Evolutionary conservation across 1,140 invertebrate species (phyloP).

Genomic region (Pemphigus obesinymphae): DNA sequence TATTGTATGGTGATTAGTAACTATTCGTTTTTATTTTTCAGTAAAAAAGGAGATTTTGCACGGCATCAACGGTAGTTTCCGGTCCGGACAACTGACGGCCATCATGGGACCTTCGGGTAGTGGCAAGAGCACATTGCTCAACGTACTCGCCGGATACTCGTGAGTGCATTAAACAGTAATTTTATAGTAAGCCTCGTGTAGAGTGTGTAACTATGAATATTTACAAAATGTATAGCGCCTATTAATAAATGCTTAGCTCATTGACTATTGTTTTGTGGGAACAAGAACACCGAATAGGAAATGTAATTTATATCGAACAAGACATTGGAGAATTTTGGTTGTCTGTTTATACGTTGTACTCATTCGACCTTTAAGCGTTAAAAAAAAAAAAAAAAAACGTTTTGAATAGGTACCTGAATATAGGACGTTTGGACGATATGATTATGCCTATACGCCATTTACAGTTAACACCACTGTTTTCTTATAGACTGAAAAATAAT

Average conservation of each 20-base stretch:
- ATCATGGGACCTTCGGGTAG: conserved; percentile 79
- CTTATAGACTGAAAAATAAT: too few species aligned
- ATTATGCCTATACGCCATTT: neutral
- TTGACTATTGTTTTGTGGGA: neutral
- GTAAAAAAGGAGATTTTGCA: conserved; percentile 57
- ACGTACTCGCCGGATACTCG: conserved; percentile 69
- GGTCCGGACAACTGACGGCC: conserved; percentile 63
- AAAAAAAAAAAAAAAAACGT: neutral
- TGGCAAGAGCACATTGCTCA: conserved; percentile 85
- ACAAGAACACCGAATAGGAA: neutral
- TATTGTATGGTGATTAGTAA: too few species aligned
- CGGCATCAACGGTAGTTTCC: conserved; percentile 57
- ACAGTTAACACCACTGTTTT: too few species aligned
- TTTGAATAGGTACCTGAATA: neutral
- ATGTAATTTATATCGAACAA: neutral
- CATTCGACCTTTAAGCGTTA: neutral
- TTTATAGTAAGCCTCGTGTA: neutral
- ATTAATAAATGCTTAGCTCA: neutral
- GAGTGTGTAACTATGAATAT: neutral
- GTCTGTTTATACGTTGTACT: neutral
- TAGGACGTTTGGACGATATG: neutral
- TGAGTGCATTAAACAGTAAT: conserved; percentile 49
- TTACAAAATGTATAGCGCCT: neutral
- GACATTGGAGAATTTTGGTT: neutral
- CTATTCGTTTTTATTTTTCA: conserved; percentile 46